Conservation (phyloP, 2,888 invertebrate species). For the Boloria euphrosyne region DNA sequence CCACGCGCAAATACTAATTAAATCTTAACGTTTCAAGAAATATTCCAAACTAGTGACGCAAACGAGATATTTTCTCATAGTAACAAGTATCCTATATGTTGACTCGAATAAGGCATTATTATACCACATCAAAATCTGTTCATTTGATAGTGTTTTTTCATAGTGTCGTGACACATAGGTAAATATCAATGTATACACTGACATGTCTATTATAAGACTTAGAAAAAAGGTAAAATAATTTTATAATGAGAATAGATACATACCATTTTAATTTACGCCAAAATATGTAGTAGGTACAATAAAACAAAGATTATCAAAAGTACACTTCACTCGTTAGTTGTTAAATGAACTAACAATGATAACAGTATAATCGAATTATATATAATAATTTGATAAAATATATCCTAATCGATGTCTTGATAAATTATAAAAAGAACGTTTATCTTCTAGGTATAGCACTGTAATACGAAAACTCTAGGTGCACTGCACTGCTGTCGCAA, state of each 20-base stretch:
- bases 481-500: slow-evolving; percentile 28
- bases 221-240: too few species aligned
- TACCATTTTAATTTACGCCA: slow-evolving; percentile 20
- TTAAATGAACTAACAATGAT: slow-evolving; percentile 56
- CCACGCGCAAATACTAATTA: too few species aligned
- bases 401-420: slow-evolving; percentile 60
- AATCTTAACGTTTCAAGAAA: too few species aligned
- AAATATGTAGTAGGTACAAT: slow-evolving; percentile 8
- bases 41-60: too few species aligned
- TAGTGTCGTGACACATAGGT: neutral
- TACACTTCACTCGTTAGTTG: slow-evolving; percentile 46
- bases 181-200: neutral
- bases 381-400: slow-evolving; percentile 57
- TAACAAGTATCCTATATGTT: too few species aligned
- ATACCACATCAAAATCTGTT: neutral
- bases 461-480: slow-evolving; percentile 2
- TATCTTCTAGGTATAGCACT: slow-evolving; percentile 20
- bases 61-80: too few species aligned
- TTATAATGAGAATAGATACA: slow-evolving; percentile 10
- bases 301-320: slow-evolving; percentile 24
- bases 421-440: slow-evolving; percentile 26
- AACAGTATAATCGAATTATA: slow-evolving; percentile 48
- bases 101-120: too few species aligned
- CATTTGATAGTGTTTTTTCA: slow-evolving; percentile 17
- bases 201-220: neutral